Evolutionary conservation across 2,113 vertebrate genomes (phyloP).

Genomic region (Ceuthmochares aereus): DNA sequence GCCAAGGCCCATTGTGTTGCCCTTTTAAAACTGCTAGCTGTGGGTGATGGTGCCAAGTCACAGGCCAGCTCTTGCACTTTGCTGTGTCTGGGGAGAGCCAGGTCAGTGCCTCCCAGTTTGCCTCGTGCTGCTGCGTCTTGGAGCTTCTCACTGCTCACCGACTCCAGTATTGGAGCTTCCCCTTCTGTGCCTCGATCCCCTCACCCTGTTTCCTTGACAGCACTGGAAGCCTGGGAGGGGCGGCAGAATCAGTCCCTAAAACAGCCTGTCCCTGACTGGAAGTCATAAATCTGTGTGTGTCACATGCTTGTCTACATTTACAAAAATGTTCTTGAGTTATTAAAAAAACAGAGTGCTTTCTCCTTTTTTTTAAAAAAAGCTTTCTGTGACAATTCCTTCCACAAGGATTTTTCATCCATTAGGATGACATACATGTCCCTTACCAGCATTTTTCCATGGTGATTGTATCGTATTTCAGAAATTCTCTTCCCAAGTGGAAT

Average conservation of each 20-base stretch:
- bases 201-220: rapidly evolving
- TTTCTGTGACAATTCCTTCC: neutral
- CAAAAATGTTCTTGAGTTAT: neutral
- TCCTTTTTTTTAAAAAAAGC: neutral
- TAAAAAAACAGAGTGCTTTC: neutral
- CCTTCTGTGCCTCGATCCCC: rapidly evolving
- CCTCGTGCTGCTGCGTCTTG: rapidly evolving
- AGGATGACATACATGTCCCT: neutral
- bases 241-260: neutral
- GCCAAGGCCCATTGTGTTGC: neutral
- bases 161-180: neutral
- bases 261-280: neutral
- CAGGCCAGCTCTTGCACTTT: neutral
- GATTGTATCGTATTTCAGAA: neutral
- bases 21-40: neutral
- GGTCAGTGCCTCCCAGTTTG: neutral
- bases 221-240: neutral
- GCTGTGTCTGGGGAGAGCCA: neutral
- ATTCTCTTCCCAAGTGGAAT: neutral
- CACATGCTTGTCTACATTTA: neutral
- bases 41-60: neutral
- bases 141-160: neutral
- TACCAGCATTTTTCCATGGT: neutral
- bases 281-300: rapidly evolving
- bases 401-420: neutral